Conservation (phyloP, 1,140 invertebrate genomes). For the Rhizoglyphus robini region DNA sequence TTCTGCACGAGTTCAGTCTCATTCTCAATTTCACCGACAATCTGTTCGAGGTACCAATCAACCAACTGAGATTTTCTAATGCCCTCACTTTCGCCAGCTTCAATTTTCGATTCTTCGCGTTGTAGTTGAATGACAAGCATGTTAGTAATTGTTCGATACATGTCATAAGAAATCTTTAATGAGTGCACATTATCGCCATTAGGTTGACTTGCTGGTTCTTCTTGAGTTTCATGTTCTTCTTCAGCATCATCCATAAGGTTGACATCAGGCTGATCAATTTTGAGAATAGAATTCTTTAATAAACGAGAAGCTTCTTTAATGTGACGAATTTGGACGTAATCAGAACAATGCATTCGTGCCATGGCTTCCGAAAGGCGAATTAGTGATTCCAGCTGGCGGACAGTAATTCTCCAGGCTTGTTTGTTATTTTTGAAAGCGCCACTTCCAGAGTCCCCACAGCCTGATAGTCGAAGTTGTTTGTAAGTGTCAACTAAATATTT, state of each 20-base stretch:
- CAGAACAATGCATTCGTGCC: constrained; percentile 85
- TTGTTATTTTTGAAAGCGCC: constrained; percentile 54
- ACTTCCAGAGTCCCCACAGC: not conserved
- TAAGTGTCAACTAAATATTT: constrained; percentile 79
- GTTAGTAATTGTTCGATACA: constrained; percentile 83
- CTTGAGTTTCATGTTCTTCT: constrained; percentile 28
- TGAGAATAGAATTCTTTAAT: constrained; percentile 94
- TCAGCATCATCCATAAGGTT: constrained; percentile 48
- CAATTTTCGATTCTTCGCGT: constrained; percentile 58
- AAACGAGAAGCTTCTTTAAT: constrained; percentile 86
- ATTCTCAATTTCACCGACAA: constrained; percentile 60
- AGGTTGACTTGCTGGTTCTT: constrained; percentile 18
- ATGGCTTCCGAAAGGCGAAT: constrained; percentile 89
- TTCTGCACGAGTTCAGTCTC: constrained; percentile 79
- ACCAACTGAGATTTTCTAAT: constrained; percentile 68
- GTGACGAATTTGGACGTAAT: constrained; percentile 69
- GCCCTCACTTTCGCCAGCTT: constrained; percentile 45
- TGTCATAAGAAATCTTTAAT: constrained; percentile 78
- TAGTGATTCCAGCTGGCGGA: constrained; percentile 97
- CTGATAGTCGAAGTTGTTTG: constrained; percentile 60
- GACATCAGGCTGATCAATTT: constrained; percentile 94
- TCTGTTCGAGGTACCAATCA: constrained; percentile 74
- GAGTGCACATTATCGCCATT: constrained; percentile 45
- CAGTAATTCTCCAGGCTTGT: constrained; percentile 87
- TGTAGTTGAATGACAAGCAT: constrained; percentile 79